Evolutionary conservation across 2,797 vertebrate genomes (phyloP), one percentile per base, ranked within the genome.

Genomic region (Amphiprion clarkii): DNA sequence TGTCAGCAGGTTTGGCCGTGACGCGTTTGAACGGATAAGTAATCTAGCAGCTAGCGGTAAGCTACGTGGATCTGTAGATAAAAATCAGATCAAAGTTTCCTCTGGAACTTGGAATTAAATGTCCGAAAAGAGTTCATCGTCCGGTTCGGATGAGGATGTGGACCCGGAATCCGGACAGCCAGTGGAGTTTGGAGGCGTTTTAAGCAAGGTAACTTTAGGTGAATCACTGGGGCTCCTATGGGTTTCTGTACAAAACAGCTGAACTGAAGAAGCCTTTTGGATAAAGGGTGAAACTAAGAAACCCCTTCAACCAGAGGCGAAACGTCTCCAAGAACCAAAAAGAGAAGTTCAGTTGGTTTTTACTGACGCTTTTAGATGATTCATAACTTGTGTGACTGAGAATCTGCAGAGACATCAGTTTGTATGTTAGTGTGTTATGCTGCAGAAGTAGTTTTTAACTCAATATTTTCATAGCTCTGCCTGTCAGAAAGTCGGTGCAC

Each of bases 71-170:
- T 60, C 39, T 23, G 12, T 48, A 54, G 6, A 29, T 36, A 17
- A 9, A 33, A 36, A 63, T 56, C 53, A 53, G 23, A 56, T n/a
- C 71, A 3, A 48, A 31, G 31, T 67, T 83, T 67, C 40, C 56
- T 53, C 3, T 13, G 0, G 79, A 76, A 23, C 70, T 86, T 74
- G 73, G 76, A 83, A 77, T 89, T 87, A 93, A 92, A 99, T 99
- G 98, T 99, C 96, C 92, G 97, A 99, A 86, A 97, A 98, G 94
- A 98, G 97, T 92, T 99, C 96, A 83, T 97, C 97, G 77, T 98
- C 97, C 49, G 96, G 96, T 69, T 98, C 97, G 60, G 98, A 99
- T 82, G 98, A 99, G 92, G 98, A 99, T 87, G 96, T 96, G 87
- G 97, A 99, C 81, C 96, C 97, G 2, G 97, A 99, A 90, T 96